A percentile compares a stretch with the other conserved stretches of the same genome.
Evolutionary conservation across 2,888 invertebrate species (phyloP).

Genomic region (Idaea biselata): DNA sequence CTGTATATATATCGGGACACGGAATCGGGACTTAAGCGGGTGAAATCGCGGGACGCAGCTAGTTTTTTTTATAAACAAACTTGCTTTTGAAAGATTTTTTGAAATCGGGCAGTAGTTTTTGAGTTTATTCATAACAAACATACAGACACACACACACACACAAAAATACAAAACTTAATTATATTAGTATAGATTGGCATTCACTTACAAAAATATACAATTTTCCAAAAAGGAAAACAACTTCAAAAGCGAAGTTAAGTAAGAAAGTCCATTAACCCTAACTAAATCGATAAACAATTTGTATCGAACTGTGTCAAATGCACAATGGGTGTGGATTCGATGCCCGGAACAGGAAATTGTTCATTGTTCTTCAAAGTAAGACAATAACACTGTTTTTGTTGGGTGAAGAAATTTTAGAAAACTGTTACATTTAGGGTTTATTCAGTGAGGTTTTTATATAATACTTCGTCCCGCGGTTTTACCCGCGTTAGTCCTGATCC

Average conservation of each 20-base stretch:
- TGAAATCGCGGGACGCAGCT: too few species aligned
- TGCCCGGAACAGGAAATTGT: slow-evolving; percentile 11
- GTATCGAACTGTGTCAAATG: slow-evolving; percentile 9
- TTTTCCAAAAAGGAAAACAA: background rate
- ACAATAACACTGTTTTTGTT: slow-evolving; percentile 1
- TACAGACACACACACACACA: too few species aligned
- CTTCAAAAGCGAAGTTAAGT: background rate
- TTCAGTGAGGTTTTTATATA: background rate
- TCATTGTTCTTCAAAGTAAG: slow-evolving; percentile 11
- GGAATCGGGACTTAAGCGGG: too few species aligned
- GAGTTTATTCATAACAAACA: too few species aligned
- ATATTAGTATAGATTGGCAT: too few species aligned
- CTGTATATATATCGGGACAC: too few species aligned
- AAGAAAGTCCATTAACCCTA: slow-evolving; percentile 2
- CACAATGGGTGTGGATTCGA: slow-evolving; percentile 9
- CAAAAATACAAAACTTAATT: too few species aligned
- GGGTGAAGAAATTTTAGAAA: slow-evolving; percentile 2
- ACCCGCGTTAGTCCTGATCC: background rate
- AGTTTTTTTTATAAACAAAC: too few species aligned
- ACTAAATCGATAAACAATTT: background rate
- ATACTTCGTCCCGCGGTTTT: background rate
- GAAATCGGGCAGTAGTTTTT: too few species aligned
- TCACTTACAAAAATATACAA: background rate
- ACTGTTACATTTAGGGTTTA: background rate
- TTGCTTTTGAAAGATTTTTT: too few species aligned